Evolutionary conservation across 2,888 invertebrate genomes (phyloP).

Genomic region (Ceramica pisi): DNA sequence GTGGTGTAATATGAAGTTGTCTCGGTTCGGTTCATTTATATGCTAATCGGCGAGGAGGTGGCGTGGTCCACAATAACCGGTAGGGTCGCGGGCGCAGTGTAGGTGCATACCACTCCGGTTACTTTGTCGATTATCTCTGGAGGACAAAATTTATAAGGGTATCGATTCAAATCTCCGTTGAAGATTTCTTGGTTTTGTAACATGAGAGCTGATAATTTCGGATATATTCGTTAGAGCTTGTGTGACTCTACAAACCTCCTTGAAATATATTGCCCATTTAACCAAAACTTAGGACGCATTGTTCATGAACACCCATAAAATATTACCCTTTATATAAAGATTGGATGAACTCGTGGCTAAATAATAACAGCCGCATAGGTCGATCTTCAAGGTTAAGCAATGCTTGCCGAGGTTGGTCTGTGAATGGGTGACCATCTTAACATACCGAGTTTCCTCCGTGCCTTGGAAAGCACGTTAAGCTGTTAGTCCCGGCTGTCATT

Average conservation of each 20-base stretch:
- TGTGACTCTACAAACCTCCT: too few relatives aligned
- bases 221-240: background rate
- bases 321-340: too few relatives aligned
- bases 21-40: slow-evolving; percentile 88
- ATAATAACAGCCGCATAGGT: too few relatives aligned
- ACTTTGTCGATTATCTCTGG: slow-evolving; percentile 65
- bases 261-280: background rate
- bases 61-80: slow-evolving; percentile 81
- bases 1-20: slow-evolving; percentile 86
- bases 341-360: too few relatives aligned
- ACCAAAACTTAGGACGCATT: background rate
- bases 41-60: slow-evolving; percentile 87
- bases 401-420: too few relatives aligned
- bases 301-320: too few relatives aligned
- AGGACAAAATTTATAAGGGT: slow-evolving; percentile 57
- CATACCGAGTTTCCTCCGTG: too few relatives aligned
- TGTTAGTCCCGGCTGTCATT: too few relatives aligned
- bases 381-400: too few relatives aligned
- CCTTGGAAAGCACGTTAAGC: too few relatives aligned
- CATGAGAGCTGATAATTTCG: background rate
- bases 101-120: slow-evolving; percentile 67
- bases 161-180: slow-evolving; percentile 49
- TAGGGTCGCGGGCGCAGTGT: slow-evolving; percentile 71
- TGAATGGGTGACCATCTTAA: too few relatives aligned
- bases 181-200: slow-evolving; percentile 17